These are phyloP conservation scores for Oryctolagus cuniculus DNA, from an alignment of 2,113 vertebrate species.

Conservation along the genomic window DNA sequence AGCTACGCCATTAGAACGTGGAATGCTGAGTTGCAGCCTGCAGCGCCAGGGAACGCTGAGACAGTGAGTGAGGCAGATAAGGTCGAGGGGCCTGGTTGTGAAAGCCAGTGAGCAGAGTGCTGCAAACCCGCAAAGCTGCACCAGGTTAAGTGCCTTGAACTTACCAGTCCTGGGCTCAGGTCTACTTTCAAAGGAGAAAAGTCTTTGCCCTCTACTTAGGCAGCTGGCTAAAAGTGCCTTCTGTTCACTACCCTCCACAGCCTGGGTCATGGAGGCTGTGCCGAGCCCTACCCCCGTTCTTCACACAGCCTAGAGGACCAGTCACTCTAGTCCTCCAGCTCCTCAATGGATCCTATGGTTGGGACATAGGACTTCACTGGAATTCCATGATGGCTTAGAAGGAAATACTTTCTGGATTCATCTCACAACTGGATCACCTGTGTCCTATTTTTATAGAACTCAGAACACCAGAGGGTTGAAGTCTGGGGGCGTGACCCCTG, in stretches of 20 bases:
- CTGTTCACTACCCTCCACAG: not conserved
- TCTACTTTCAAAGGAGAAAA: conserved; percentile 35
- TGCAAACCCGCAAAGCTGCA: not conserved
- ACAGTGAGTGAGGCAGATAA: not conserved
- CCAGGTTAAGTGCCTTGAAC: conserved; percentile 60
- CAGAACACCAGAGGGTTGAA: conserved; percentile 12
- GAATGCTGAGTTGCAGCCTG: not conserved
- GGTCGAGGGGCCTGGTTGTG: not conserved
- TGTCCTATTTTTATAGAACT: conserved; percentile 38
- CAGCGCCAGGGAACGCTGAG: not conserved
- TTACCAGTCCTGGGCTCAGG: not conserved
- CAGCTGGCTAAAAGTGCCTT: conserved; percentile 69
- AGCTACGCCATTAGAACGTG: not conserved
- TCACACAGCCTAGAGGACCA: not conserved
- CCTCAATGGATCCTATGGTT: not conserved
- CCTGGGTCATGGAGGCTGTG: not conserved
- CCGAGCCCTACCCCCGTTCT: not conserved
- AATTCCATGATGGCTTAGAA: conserved; percentile 1
- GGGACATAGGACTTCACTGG: conserved; percentile 36
- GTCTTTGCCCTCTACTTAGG: not conserved
- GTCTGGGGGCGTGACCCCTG: not conserved
- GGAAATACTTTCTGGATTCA: conserved; percentile 32
- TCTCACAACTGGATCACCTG: conserved; percentile 16
- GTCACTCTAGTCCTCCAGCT: conserved; percentile 36
- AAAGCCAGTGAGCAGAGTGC: conserved; percentile 7